Percentiles rank a stretch among this genome's conserved stretches.
phyloP scores from a whole-genome alignment of 2,888 invertebrate genomes.

The Drosophila anomelani region DNA sequence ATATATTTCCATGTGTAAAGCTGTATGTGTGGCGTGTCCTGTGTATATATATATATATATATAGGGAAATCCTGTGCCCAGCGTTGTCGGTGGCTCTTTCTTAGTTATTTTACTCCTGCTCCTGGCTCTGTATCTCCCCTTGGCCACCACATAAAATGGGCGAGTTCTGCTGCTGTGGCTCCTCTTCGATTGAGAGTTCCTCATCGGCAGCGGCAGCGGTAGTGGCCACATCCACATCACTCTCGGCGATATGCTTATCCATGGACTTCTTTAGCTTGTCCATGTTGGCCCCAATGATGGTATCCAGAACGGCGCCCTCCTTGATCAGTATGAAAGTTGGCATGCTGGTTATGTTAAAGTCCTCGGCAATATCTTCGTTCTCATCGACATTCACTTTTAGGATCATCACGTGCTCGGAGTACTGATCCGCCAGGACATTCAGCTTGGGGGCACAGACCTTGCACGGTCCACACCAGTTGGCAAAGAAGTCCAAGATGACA shows the following conservation, averaged over 20 bases:
- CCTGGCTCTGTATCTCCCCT: not conserved
- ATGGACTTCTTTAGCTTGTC: conserved; percentile 89
- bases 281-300: conserved; percentile 91
- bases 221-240: not conserved
- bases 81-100: not conserved
- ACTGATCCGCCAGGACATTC: conserved; percentile 88
- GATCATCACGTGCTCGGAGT: conserved; percentile 85
- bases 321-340: conserved; percentile 96
- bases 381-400: conserved; percentile 92
- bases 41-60: not conserved
- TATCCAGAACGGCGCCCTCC: conserved; percentile 88
- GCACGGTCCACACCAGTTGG: conserved; percentile 97
- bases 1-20: not conserved
- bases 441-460: conserved; percentile 93
- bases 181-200: not conserved
- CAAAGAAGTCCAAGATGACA: conserved; percentile 95
- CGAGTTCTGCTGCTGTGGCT: not conserved
- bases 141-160: not conserved
- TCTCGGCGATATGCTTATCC: conserved; percentile 85
- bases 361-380: conserved; percentile 91
- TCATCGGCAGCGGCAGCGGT: not conserved
- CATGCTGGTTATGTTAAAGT: conserved; percentile 93
- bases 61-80: conserved; percentile 1
- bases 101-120: not conserved
- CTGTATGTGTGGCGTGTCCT: too few relatives aligned